Evolutionary conservation across 2,797 vertebrate species (phyloP), one percentile per base, ranked within the genome.

Genomic region (Myoxocephalus aenaeus): DNA sequence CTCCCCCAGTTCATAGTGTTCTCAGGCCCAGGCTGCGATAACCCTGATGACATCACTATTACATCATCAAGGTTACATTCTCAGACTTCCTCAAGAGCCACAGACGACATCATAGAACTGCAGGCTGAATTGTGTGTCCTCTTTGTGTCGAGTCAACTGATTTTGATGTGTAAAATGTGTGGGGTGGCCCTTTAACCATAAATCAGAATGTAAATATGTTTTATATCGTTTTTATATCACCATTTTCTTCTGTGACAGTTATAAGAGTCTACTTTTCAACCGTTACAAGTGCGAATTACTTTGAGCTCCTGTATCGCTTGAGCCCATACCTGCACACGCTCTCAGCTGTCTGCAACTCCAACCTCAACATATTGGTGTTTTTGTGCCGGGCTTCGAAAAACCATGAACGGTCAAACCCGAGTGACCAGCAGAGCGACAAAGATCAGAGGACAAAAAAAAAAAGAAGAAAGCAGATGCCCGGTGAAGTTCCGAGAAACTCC

Each of bases 311-410:
- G 46, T 61, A 56, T 70, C n/a, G 25, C 57, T 42, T 75, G 4
- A 69, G 22, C 15, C 42, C 48, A 69, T 67, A 61, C 48, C 81
- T 73, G 73, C 70, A 73, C 67, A 82, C 34, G 22, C 18, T 77
- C 68, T 79, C 36, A 56, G 20, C 65, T 5, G 53, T 62, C 63
- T 51, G 56, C 42, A 22, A 65, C 69, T 61, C 9, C 48, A 65
- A 63, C 78, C 65, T 69, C 34, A 66, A 75, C 72, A 67, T 53
- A 48, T 20, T 61, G 6, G 20, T 51, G 5, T 34, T 34, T 46
- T 50, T 73, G 75, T 83, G 40, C 44, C 68, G 71, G 46, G 38
- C 70, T 71, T 82, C 42, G 65, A 36, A 80, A 70, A 70, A 22
- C 1, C 40, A 44, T 66, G 75, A 70, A 18, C 58, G 27, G 56